Evolutionary conservation across 2,888 invertebrate species (phyloP).

Genomic region (Odontomyia ornata): DNA sequence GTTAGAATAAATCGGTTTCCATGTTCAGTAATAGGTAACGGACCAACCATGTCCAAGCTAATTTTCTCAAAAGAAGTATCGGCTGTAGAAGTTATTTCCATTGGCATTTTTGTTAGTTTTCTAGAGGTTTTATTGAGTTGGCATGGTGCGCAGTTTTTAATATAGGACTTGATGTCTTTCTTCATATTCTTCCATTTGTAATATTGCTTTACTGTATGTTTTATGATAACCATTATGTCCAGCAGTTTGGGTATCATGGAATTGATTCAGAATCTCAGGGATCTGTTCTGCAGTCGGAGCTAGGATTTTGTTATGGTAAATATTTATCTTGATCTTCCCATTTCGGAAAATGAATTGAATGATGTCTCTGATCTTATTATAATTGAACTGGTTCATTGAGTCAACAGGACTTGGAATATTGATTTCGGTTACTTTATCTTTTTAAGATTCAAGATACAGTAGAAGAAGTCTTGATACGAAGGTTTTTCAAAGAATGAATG

Average conservation of each 20-base stretch:
- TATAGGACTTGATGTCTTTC: constrained; percentile 52
- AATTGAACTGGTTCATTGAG: constrained; percentile 7
- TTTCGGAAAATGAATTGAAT: constrained; percentile 17
- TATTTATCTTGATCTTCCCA: constrained; percentile 5
- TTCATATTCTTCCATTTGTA: constrained; percentile 57
- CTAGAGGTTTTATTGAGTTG: constrained; percentile 54
- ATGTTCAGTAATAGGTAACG: constrained; percentile 53
- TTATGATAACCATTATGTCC: constrained; percentile 45
- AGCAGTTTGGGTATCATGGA: neutral
- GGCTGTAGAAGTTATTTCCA: constrained; percentile 56
- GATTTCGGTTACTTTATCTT: constrained; percentile 21
- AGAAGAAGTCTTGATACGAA: constrained; percentile 16
- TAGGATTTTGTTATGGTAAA: neutral
- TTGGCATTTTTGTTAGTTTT: constrained; percentile 53
- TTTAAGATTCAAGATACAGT: neutral
- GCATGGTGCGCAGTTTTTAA: constrained; percentile 49
- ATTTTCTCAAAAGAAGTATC: constrained; percentile 55
- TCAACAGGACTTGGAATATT: constrained; percentile 27
- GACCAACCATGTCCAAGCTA: constrained; percentile 56
- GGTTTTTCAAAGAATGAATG: constrained; percentile 20
- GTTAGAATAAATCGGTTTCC: constrained; percentile 53
- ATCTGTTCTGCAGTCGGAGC: neutral
- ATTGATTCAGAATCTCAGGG: neutral
- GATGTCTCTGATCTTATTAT: constrained; percentile 15
- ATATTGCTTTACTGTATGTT: constrained; percentile 51